Evolutionary conservation across 2,113 vertebrate genomes (phyloP).

Genomic region (Rhynchopsitta pachyrhyncha): DNA sequence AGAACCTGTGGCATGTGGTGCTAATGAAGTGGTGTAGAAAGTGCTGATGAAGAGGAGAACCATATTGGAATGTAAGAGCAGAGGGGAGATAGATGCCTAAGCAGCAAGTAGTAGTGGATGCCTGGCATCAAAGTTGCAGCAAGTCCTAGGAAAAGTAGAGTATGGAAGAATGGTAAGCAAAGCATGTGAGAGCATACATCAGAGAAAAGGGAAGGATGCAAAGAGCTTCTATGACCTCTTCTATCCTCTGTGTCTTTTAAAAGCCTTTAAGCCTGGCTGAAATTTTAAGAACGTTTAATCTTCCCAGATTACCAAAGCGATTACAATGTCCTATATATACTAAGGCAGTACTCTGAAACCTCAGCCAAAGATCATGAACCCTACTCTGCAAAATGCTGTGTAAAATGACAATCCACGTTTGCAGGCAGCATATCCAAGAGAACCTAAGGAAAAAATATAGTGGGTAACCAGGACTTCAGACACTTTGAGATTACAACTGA

Average conservation of each 20-base stretch:
- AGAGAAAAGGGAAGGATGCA: neutral
- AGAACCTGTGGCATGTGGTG: neutral
- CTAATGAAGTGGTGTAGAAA: neutral
- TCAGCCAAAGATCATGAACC: neutral
- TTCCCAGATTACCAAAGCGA: constrained; percentile 15
- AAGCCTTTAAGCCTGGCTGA: constrained; percentile 30
- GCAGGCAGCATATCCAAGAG: neutral
- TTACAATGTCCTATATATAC: constrained; percentile 27
- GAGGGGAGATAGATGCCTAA: neutral
- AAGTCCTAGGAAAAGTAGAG: neutral
- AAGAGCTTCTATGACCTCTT: neutral
- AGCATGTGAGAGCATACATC: neutral
- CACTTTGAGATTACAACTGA: neutral
- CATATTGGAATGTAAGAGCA: neutral
- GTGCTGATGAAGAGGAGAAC: neutral
- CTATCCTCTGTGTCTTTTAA: neutral
- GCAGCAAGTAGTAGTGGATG: neutral
- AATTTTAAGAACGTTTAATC: neutral
- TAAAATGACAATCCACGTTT: neutral
- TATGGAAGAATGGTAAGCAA: neutral
- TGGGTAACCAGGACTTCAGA: neutral
- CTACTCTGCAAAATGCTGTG: neutral
- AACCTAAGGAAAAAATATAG: neutral
- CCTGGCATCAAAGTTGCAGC: neutral
- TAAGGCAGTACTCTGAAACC: neutral